Conservation (phyloP, 1,140 invertebrate genomes). For the Heliconius nattereri region DNA sequence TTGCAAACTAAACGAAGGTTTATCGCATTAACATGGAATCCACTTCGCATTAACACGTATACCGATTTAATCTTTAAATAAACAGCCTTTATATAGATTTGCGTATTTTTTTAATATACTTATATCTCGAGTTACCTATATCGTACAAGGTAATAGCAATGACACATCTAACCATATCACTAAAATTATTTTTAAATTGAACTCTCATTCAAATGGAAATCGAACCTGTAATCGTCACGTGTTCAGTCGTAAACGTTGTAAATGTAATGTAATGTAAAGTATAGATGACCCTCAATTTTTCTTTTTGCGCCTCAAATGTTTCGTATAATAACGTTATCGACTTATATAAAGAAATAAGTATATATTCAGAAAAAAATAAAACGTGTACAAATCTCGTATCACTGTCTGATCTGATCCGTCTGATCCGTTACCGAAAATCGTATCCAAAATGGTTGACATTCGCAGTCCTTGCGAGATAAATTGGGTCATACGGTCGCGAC, state of each 20-base stretch:
- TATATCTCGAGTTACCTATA: too few species aligned
- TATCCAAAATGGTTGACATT: slow-evolving; percentile 42
- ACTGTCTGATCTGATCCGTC: slow-evolving; percentile 26
- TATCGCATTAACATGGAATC: slow-evolving; percentile 14
- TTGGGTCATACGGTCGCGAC: slow-evolving; percentile 68
- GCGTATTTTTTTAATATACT: background rate
- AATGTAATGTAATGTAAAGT: too few species aligned
- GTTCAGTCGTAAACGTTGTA: too few species aligned
- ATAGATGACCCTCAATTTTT: too few species aligned
- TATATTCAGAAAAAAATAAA: background rate
- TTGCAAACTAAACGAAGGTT: slow-evolving; percentile 14
- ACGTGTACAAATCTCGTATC: slow-evolving; percentile 14
- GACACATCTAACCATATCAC: too few species aligned
- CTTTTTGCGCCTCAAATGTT: too few species aligned
- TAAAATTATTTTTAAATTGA: too few species aligned
- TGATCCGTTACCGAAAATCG: slow-evolving; percentile 36
- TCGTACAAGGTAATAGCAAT: too few species aligned
- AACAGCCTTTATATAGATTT: background rate
- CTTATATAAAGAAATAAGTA: background rate
- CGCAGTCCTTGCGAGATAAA: slow-evolving; percentile 54
- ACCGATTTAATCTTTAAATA: background rate
- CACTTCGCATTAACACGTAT: slow-evolving; percentile 3
- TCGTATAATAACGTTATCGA: too few species aligned
- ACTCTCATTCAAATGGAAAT: too few species aligned
- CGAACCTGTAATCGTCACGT: too few species aligned